Conservation (phyloP, 1,140 invertebrate genomes). For the Coboldia fuscipes region DNA sequence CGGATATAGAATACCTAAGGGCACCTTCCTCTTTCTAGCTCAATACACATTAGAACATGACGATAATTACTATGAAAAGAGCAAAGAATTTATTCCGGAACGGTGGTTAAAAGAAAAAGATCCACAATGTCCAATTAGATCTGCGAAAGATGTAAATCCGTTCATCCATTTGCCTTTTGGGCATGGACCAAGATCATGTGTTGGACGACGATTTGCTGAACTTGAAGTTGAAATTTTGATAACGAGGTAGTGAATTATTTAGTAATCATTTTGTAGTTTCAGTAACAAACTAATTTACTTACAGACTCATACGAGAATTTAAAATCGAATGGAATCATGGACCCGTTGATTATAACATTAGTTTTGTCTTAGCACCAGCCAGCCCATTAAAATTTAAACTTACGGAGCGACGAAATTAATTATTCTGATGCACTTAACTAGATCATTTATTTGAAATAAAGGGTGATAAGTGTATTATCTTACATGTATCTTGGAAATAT, state of each 20-base stretch:
- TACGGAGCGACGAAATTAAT: too few species aligned
- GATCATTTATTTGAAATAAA: too few species aligned
- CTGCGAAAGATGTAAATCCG: constrained; percentile 25
- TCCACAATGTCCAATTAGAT: constrained; percentile 11
- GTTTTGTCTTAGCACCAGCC: background rate
- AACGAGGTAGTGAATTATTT: constrained; percentile 22
- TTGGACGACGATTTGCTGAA: constrained; percentile 43
- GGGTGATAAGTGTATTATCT: too few species aligned
- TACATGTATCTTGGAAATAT: too few species aligned
- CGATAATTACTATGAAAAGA: constrained; percentile 25
- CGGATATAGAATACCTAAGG: constrained; percentile 35
- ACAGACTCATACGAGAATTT: constrained; percentile 31
- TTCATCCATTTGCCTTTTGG: constrained; percentile 36
- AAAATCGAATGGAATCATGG: constrained; percentile 25
- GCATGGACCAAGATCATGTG: constrained; percentile 33
- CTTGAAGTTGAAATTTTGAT: constrained; percentile 42
- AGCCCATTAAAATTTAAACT: background rate
- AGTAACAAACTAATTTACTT: background rate
- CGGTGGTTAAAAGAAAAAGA: background rate
- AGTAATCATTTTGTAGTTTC: too few species aligned
- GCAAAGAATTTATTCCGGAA: constrained; percentile 25
- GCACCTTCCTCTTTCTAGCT: too few species aligned
- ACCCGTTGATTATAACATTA: background rate
- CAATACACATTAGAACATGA: constrained; percentile 11
- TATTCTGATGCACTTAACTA: too few species aligned